Conservation (phyloP, 1,140 invertebrate genomes). For the Mamestra configurata region DNA sequence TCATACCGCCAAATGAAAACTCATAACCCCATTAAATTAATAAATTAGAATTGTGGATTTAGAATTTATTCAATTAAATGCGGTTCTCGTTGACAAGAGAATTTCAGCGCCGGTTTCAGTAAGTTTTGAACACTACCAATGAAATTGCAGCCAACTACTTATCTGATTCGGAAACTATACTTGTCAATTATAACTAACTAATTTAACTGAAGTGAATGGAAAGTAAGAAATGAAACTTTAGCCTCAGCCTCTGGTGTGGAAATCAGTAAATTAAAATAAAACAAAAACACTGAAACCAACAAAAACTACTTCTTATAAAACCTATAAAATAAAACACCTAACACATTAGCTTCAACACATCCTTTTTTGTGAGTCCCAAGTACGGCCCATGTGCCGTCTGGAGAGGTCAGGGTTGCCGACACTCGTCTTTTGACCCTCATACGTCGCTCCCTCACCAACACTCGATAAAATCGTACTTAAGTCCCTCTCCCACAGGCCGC, state of each 20-base stretch:
- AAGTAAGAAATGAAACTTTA: not conserved
- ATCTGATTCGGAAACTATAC: too few relatives aligned
- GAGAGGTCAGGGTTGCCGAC: conserved; percentile 84
- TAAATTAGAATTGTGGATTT: too few relatives aligned
- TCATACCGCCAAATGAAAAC: too few relatives aligned
- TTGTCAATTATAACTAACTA: too few relatives aligned
- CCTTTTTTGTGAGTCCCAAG: conserved; percentile 61
- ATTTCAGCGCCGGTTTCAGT: too few relatives aligned
- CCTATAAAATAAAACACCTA: not conserved
- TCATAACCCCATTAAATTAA: too few relatives aligned
- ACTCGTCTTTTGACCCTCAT: conserved; percentile 85
- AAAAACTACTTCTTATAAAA: not conserved
- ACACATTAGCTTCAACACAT: not conserved
- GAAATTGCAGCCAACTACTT: too few relatives aligned
- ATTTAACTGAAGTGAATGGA: too few relatives aligned
- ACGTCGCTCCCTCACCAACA: conserved; percentile 66
- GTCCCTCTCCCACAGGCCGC: conserved; percentile 79
- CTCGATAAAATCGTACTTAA: conserved; percentile 64
- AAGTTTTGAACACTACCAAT: too few relatives aligned
- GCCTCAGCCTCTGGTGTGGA: too few relatives aligned
- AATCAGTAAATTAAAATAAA: not conserved
- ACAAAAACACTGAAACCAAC: not conserved
- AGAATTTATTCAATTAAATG: too few relatives aligned
- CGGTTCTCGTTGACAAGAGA: too few relatives aligned
- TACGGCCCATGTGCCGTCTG: conserved; percentile 76